Percentiles rank a stretch among this genome's conserved stretches.
Evolutionary conservation across 2,888 invertebrate species (phyloP).

Genomic region (Drosophila mimetica): DNA sequence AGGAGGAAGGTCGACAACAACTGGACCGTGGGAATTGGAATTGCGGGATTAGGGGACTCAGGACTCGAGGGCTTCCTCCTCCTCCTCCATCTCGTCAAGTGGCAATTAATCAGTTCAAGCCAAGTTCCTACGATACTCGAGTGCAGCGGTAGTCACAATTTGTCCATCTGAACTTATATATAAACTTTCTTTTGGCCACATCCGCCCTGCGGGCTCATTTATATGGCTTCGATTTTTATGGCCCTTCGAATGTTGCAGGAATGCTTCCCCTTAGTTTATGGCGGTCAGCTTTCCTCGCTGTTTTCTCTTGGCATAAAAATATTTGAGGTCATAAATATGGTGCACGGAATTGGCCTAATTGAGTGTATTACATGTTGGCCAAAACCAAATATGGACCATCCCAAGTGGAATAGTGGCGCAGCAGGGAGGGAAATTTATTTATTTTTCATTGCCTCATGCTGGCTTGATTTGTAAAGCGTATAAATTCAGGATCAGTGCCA

Average conservation of each 20-base stretch:
- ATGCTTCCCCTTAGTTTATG: constrained; percentile 60
- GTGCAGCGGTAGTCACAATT: constrained; percentile 40
- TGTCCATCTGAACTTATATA: constrained; percentile 38
- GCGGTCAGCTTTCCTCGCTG: constrained; percentile 42
- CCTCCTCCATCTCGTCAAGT: constrained; percentile 51
- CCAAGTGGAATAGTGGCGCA: constrained; percentile 19
- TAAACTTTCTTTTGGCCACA: constrained; percentile 15
- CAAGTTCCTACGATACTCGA: constrained; percentile 54
- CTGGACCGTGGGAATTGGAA: constrained; percentile 18
- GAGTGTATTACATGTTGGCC: constrained; percentile 62
- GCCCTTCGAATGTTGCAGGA: constrained; percentile 32
- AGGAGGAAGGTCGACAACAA: constrained; percentile 30
- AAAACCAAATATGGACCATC: constrained; percentile 27
- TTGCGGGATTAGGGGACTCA: constrained; percentile 32
- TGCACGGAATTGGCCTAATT: constrained; percentile 69
- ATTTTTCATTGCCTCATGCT: constrained; percentile 56
- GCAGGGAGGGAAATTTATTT: constrained; percentile 44
- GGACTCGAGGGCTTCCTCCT: constrained; percentile 3
- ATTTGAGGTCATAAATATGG: constrained; percentile 72
- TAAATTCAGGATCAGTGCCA: constrained; percentile 50
- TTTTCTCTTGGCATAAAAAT: constrained; percentile 63
- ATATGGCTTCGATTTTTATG: constrained; percentile 73
- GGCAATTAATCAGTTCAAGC: constrained; percentile 75
- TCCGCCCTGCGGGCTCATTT: constrained; percentile 62
- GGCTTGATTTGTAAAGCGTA: constrained; percentile 64